Percentiles rank a stretch among this genome's conserved stretches.
These are phyloP conservation scores for Tromatobia lineatoria DNA, from an alignment of 2,888 invertebrate genomes.

Conservation along the genomic window DNA sequence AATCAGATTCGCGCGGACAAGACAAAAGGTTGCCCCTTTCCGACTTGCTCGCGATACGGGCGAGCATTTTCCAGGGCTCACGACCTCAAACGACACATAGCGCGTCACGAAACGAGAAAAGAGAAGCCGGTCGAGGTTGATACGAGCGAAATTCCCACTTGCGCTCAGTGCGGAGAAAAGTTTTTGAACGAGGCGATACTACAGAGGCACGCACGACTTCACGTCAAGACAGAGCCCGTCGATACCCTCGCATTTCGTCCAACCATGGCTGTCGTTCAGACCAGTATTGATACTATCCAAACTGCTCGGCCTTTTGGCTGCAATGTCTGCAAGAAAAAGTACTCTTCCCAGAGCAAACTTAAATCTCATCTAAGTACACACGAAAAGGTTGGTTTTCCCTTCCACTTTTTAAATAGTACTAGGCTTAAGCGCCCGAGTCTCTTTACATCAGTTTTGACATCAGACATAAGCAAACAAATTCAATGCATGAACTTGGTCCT, in stretches of 20 bases:
- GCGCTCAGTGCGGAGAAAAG: constrained; percentile 76
- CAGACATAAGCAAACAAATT: too few species aligned
- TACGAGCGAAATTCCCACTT: constrained; percentile 70
- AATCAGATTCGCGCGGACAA: constrained; percentile 74
- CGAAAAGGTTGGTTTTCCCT: constrained; percentile 76
- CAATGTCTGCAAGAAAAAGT: constrained; percentile 82
- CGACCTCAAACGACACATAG: constrained; percentile 83
- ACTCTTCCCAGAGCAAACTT: constrained; percentile 79
- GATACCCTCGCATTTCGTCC: neutral
- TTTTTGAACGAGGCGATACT: constrained; percentile 75
- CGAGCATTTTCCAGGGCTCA: constrained; percentile 83
- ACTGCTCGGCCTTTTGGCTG: constrained; percentile 72
- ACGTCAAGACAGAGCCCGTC: constrained; percentile 57
- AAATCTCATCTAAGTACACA: constrained; percentile 80
- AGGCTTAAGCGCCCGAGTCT: too few species aligned
- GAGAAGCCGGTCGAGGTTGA: constrained; percentile 12
- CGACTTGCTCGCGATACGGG: constrained; percentile 81
- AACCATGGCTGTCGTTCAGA: constrained; percentile 1
- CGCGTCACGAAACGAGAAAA: constrained; percentile 81
- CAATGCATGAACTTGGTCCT: too few species aligned
- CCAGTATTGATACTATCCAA: constrained; percentile 3
- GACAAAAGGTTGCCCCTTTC: constrained; percentile 83
- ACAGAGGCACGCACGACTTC: constrained; percentile 73
- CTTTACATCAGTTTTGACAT: too few species aligned
- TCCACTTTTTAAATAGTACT: too few species aligned